Conservation (phyloP, 2,113 vertebrate genomes). For the Dicrurus megarhynchus region DNA sequence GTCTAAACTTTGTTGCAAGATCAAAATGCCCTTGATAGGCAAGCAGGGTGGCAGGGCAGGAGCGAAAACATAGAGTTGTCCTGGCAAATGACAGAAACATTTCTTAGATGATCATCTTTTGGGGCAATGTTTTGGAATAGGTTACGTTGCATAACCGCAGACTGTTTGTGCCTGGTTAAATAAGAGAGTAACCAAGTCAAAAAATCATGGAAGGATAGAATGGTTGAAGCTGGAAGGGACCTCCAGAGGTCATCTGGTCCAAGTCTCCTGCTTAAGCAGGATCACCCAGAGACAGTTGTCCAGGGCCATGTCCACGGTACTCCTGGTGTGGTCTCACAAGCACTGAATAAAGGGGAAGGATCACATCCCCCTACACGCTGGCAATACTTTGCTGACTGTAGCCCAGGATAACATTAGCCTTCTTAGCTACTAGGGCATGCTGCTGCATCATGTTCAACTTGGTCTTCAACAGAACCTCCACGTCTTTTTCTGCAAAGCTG, state of each 20-base stretch:
- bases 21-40: background rate
- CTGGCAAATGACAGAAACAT: background rate
- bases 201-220: background rate
- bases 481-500: background rate
- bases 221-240: background rate
- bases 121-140: background rate
- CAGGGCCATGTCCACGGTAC: background rate
- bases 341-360: background rate
- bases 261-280: background rate
- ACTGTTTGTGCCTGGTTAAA: background rate
- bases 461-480: background rate
- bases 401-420: background rate
- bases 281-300: background rate
- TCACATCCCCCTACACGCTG: background rate
- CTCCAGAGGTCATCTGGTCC: background rate
- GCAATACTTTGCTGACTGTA: background rate
- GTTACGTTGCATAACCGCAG: background rate
- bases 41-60: background rate
- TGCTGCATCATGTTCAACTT: background rate
- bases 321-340: background rate
- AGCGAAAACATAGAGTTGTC: background rate
- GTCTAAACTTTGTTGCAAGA: background rate
- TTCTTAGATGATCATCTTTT: background rate
- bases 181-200: background rate
- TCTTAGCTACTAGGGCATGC: background rate